phyloP scores from a whole-genome alignment of 2,797 vertebrate species.

The Tenualosa ilisha region DNA sequence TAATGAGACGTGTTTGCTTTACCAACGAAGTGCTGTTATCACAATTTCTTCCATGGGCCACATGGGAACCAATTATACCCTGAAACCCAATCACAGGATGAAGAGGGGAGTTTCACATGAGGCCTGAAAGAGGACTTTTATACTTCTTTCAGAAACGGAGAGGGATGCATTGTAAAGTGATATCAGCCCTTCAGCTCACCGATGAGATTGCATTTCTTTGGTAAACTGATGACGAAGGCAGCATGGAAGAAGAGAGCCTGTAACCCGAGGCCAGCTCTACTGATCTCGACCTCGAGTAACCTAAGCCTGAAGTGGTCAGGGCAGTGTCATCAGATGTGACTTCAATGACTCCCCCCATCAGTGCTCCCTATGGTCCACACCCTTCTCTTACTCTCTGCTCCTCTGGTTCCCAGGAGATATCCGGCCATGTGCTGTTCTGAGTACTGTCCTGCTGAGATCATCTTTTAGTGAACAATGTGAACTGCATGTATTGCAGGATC shows the following conservation, averaged over 20 bases:
- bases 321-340: background rate
- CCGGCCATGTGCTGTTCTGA: background rate
- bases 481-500: too few species aligned
- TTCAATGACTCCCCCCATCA: background rate
- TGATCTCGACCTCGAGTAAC: background rate
- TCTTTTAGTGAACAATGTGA: too few species aligned
- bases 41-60: background rate
- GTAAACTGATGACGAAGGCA: conserved; percentile 15
- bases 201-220: conserved; percentile 13
- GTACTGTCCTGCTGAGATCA: background rate
- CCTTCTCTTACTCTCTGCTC: too few species aligned
- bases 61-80: background rate
- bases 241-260: background rate
- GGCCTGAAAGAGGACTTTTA: background rate
- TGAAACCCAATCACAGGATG: conserved; percentile 3
- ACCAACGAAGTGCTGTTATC: background rate
- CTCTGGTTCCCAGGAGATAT: background rate
- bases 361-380: background rate
- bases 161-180: background rate
- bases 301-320: background rate
- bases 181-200: background rate
- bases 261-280: background rate
- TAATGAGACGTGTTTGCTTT: background rate
- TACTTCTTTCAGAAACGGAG: background rate
- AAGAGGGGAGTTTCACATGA: background rate